These are phyloP conservation scores for Bugulina stolonifera DNA, from an alignment of 2,888 invertebrate species.

Conservation along the genomic window DNA sequence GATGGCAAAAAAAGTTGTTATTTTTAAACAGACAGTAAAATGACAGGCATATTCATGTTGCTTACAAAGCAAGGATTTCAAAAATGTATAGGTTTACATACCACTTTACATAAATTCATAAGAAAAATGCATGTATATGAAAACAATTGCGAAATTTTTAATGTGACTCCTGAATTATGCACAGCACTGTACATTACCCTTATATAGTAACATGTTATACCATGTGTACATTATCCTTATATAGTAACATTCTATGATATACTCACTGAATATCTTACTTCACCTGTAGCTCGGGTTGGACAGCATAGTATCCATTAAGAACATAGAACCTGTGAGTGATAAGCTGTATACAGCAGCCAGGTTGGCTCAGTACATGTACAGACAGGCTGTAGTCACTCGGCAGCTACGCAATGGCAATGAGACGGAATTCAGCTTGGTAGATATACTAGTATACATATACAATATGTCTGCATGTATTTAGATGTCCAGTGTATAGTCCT, in stretches of 20 bases:
- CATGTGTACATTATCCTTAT: neutral
- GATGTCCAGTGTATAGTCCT: neutral
- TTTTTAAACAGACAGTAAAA: too few relatives aligned
- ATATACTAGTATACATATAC: conserved; percentile 4
- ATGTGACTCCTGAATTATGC: too few relatives aligned
- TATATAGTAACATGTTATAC: neutral
- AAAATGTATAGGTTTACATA: too few relatives aligned
- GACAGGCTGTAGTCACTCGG: neutral
- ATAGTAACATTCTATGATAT: neutral
- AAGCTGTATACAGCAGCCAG: neutral
- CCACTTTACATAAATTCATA: too few relatives aligned
- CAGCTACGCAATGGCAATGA: neutral
- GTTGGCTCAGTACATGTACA: conserved; percentile 14
- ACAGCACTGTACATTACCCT: neutral
- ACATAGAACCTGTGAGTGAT: neutral
- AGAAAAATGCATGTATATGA: too few relatives aligned
- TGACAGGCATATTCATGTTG: too few relatives aligned
- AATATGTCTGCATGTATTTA: neutral
- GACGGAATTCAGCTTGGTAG: too few relatives aligned
- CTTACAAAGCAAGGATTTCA: too few relatives aligned
- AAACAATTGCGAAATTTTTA: too few relatives aligned
- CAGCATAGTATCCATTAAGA: neutral
- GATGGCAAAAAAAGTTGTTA: too few relatives aligned
- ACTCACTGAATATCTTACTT: neutral
- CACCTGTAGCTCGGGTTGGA: too few relatives aligned